Evolutionary conservation across 2,888 invertebrate species (phyloP).

Genomic region (Baccha elongata): DNA sequence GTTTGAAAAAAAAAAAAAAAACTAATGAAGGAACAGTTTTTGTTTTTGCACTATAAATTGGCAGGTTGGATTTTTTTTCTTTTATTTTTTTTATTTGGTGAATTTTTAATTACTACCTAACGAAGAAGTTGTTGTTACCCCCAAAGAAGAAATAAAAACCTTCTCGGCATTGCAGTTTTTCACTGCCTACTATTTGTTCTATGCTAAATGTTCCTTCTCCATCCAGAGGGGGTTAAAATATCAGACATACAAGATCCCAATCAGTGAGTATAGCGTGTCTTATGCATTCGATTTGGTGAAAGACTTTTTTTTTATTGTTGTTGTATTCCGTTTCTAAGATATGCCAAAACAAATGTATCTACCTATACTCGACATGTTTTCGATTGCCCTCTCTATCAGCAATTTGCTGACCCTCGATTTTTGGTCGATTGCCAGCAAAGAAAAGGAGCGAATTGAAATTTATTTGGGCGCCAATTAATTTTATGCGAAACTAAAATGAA

Average conservation of each 20-base stretch:
- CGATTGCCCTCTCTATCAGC: constrained; percentile 66
- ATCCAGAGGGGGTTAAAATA: constrained; percentile 12
- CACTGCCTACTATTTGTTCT: constrained; percentile 2
- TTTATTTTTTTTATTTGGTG: constrained; percentile 18
- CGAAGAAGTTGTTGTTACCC: constrained; percentile 42
- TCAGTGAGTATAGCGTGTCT: constrained; percentile 55
- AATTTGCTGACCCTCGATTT: constrained; percentile 70
- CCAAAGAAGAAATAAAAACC: constrained; percentile 1
- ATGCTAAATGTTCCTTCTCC: constrained; percentile 28
- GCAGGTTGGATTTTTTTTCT: constrained; percentile 52
- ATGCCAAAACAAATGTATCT: constrained; percentile 64
- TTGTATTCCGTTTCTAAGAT: constrained; percentile 41
- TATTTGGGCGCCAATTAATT: constrained; percentile 72
- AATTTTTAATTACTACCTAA: constrained; percentile 66
- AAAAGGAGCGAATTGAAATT: constrained; percentile 54
- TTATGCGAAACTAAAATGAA: constrained; percentile 60
- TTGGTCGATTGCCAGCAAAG: constrained; percentile 66
- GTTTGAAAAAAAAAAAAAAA: constrained; percentile 33
- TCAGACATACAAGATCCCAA: constrained; percentile 59
- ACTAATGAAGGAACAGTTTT: constrained; percentile 52
- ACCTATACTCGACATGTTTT: constrained; percentile 51
- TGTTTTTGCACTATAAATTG: constrained; percentile 57
- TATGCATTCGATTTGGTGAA: constrained; percentile 43
- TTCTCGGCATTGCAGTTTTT: constrained; percentile 55
- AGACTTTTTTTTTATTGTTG: neutral